Base-by-base conservation (phyloP, 1,140 invertebrate species). In the Araneus ventricosus region DNA sequence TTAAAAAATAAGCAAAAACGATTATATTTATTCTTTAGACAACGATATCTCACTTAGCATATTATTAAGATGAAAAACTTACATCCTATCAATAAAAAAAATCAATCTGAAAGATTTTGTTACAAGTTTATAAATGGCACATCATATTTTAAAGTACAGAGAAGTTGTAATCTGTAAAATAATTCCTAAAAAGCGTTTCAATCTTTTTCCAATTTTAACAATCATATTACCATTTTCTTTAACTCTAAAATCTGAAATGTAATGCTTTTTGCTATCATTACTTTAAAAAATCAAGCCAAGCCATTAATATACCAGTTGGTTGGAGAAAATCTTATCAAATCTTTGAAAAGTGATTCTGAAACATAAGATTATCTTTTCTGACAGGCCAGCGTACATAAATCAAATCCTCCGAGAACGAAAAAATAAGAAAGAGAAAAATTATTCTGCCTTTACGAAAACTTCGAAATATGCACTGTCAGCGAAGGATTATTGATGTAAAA, bases 391-490 rank as follows among this genome's bases (percentile, higher is more conserved):
- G 5, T 80, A 80, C 30, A 80, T 80, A 80, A 30, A 34, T 80
- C 17, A 80, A 17, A 20, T 45, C 24, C 22, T 52, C 4, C 57
- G 39, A 24, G 30, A 57, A 30, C 7, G n/a, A 37, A 24, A 45
- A 57, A 85, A 52, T 52, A 2, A 52, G 45, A 52, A 17, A 52
- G 14, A 52, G 45, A 17, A 52, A 52, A 52, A 52, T 24, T 22
- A n/a, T 85, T 85, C 82, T 22, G 24, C 24, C 45, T 41, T 85
- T 52, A 30, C 24, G 82, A 57, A 41, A 45, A n/a, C 59, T 63
- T 59, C 82, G 41, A 85, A 85, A 85, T 24, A 52, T 85, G 82
- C 82, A 45, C 82, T 85, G 45, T 52, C 45, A 52, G 45, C 0
- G 45, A 52, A 8, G 45, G 45, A 52, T 52, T 52, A 52, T 52